These are phyloP conservation scores for Rugalucina vietnamica DNA, from an alignment of 2,888 invertebrate genomes.

Conservation along the genomic window DNA sequence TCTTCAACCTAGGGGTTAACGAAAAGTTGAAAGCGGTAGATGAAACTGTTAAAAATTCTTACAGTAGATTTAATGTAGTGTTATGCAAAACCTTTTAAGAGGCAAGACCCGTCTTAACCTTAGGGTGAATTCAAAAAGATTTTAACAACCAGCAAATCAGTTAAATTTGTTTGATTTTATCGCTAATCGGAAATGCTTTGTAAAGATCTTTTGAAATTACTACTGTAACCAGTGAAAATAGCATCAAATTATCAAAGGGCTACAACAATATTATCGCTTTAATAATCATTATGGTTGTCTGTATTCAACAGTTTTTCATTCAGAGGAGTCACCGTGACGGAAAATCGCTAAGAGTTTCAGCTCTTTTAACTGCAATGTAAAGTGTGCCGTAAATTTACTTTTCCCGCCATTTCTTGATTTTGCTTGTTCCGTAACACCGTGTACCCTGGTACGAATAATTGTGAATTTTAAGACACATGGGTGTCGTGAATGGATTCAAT, in stretches of 20 bases:
- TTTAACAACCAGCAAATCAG: conserved; percentile 3
- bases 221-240: conserved; percentile 6
- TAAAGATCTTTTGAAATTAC: conserved; percentile 12
- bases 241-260: background rate
- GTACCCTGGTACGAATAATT: too few species aligned
- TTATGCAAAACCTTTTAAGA: conserved; percentile 3
- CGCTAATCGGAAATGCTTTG: background rate
- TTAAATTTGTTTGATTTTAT: conserved; percentile 16
- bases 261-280: background rate
- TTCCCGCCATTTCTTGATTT: too few species aligned
- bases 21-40: background rate
- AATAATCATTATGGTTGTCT: too few species aligned
- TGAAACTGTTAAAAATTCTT: background rate
- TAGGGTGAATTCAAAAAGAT: background rate
- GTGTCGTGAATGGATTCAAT: too few species aligned
- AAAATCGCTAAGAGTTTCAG: too few species aligned
- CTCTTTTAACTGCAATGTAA: too few species aligned
- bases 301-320: too few species aligned
- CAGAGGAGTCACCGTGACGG: too few species aligned
- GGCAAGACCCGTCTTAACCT: background rate
- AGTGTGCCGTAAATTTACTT: too few species aligned
- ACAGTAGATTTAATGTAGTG: background rate
- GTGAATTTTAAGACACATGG: too few species aligned
- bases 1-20: background rate
- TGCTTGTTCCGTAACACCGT: too few species aligned